Conservation (phyloP, 2,888 invertebrate genomes). For the Hartigia nigra region DNA sequence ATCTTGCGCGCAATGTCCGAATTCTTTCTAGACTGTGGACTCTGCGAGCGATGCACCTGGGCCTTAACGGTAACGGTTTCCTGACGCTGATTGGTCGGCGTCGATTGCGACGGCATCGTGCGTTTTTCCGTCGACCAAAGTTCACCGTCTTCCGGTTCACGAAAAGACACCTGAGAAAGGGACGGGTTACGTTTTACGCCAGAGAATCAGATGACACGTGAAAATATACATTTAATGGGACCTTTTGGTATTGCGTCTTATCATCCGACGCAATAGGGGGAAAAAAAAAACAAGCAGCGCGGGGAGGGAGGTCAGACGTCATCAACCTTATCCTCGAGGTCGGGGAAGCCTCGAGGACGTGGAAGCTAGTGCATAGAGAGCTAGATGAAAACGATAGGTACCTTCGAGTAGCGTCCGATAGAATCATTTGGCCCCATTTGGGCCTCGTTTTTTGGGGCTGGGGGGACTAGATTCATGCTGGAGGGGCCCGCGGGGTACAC, state of each 20-base stretch:
- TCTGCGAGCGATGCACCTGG: constrained; percentile 66
- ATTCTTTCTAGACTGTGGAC: constrained; percentile 55
- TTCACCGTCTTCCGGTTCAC: constrained; percentile 62
- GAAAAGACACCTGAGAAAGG: constrained; percentile 56
- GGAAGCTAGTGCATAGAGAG: constrained; percentile 6
- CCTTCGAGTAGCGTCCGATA: constrained; percentile 50
- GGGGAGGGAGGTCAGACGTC: not conserved
- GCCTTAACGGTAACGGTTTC: constrained; percentile 61
- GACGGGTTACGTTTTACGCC: not conserved
- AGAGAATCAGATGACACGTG: not conserved
- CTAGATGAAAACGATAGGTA: constrained; percentile 44
- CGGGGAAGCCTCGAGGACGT: not conserved
- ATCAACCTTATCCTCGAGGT: not conserved
- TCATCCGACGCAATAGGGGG: not conserved
- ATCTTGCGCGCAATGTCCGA: constrained; percentile 51
- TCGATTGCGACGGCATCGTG: constrained; percentile 42
- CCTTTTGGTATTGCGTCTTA: not conserved
- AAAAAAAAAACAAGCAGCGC: not conserved
- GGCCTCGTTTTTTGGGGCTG: constrained; percentile 47
- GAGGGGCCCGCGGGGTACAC: constrained; percentile 48
- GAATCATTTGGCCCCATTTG: constrained; percentile 49
- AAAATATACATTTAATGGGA: not conserved
- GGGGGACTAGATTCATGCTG: constrained; percentile 49
- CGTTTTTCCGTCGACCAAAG: constrained; percentile 62
- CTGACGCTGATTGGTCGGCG: constrained; percentile 49